These are phyloP conservation scores for Hydrotaea diabolus DNA, from an alignment of 2,888 invertebrate genomes.

Conservation along the genomic window DNA sequence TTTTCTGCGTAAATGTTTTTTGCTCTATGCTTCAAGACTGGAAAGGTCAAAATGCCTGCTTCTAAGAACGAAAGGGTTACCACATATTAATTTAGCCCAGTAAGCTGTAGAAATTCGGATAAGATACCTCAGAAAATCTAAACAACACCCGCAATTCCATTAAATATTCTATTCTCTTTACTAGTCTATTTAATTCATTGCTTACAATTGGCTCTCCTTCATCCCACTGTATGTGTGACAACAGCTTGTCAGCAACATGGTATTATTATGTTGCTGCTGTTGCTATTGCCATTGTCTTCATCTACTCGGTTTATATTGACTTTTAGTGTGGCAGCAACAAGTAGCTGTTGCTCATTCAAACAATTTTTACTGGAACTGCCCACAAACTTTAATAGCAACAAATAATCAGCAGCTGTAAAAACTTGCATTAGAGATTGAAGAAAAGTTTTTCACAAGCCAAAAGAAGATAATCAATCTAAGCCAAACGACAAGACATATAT, in stretches of 20 bases:
- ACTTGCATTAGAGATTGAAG: not conserved
- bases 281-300: not conserved
- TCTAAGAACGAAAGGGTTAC: no score
- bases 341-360: conserved; percentile 37
- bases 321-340: conserved; percentile 51
- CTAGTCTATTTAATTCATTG: no score
- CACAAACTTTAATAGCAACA: conserved; percentile 44
- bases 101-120: no score
- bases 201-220: not conserved
- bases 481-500: not conserved
- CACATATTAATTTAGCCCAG: no score
- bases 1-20: no score
- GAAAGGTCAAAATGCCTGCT: no score
- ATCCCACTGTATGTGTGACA: not conserved
- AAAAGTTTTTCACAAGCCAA: not conserved
- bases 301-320: not conserved
- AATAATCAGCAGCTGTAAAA: conserved; percentile 15
- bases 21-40: no score
- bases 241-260: not conserved
- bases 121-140: no score
- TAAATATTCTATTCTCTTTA: no score
- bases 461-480: conserved; percentile 58
- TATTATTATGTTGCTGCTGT: not conserved
- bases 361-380: conserved; percentile 38
- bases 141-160: no score